A percentile compares a stretch with the other conserved stretches of the same genome.
These are phyloP conservation scores for Xiphorhynchus erythropygius DNA, from an alignment of 2,797 vertebrate species.

Conservation along the genomic window DNA sequence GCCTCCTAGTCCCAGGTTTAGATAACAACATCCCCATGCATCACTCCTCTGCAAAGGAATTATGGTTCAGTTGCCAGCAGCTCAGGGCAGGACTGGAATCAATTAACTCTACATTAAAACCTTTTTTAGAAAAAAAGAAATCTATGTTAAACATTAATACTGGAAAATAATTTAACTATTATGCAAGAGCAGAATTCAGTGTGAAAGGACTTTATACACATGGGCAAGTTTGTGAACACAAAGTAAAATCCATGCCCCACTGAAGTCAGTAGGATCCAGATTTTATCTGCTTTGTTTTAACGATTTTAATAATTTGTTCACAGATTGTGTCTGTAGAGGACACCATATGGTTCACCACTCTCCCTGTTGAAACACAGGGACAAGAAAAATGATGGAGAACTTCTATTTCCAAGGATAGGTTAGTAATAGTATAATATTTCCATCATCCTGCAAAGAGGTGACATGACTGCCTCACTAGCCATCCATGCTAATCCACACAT, in stretches of 20 bases:
- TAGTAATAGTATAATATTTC: constrained; percentile 47
- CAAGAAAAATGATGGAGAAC: background rate
- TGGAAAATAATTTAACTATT: constrained; percentile 3
- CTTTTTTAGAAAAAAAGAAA: background rate
- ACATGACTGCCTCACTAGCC: constrained; percentile 29
- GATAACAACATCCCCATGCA: background rate
- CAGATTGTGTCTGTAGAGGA: background rate
- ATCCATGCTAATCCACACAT: constrained; percentile 25
- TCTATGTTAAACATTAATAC: constrained; percentile 42
- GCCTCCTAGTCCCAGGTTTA: background rate
- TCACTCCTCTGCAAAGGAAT: background rate
- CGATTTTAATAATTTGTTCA: background rate
- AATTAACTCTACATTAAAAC: background rate
- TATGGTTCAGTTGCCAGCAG: constrained; percentile 3
- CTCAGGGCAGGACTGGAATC: background rate
- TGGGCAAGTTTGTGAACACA: background rate
- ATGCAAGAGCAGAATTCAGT: background rate
- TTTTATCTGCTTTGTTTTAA: background rate
- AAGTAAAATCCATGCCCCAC: background rate
- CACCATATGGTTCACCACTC: background rate
- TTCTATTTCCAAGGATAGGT: constrained; percentile 37
- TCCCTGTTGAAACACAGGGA: background rate
- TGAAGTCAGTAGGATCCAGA: background rate
- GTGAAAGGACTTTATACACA: background rate
- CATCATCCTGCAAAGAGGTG: background rate